Conservation (phyloP, 37 sponge, comb jelly and placozoan genomes). For the Chondrilla cf. caribensis region DNA sequence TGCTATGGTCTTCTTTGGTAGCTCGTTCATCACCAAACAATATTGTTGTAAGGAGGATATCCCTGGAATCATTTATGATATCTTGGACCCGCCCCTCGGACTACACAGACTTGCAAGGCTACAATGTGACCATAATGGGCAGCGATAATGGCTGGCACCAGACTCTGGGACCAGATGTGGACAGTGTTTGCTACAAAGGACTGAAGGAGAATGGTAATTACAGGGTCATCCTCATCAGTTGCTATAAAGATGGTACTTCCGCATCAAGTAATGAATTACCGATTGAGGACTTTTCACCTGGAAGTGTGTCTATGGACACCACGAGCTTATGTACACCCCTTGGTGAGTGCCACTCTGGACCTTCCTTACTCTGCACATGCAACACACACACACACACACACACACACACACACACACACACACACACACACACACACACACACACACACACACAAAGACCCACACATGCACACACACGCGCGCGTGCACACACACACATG, state of each 20-base stretch:
- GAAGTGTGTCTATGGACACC: too few relatives aligned
- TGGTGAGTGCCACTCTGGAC: too few relatives aligned
- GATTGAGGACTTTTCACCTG: too few relatives aligned
- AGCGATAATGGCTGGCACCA: not conserved
- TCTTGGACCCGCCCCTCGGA: conserved; percentile 9
- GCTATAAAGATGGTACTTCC: not conserved
- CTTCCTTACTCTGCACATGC: too few relatives aligned
- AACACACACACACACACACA: too few relatives aligned
- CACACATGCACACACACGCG: too few relatives aligned
- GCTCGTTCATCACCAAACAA: not conserved
- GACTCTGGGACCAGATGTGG: not conserved
- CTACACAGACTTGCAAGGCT: not conserved
- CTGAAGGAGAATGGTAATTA: not conserved
- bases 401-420: too few relatives aligned
- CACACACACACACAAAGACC: too few relatives aligned
- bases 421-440: too few relatives aligned
- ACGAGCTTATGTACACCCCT: too few relatives aligned
- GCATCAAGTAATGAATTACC: not conserved
- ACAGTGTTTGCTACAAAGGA: not conserved
- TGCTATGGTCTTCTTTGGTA: not conserved
- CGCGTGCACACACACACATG: too few relatives aligned
- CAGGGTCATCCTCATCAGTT: not conserved
- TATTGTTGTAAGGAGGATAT: not conserved
- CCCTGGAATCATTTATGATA: not conserved
- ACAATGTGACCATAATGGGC: not conserved